Conservation (phyloP, 2,797 vertebrate genomes). For the Chaunax sp. region DNA sequence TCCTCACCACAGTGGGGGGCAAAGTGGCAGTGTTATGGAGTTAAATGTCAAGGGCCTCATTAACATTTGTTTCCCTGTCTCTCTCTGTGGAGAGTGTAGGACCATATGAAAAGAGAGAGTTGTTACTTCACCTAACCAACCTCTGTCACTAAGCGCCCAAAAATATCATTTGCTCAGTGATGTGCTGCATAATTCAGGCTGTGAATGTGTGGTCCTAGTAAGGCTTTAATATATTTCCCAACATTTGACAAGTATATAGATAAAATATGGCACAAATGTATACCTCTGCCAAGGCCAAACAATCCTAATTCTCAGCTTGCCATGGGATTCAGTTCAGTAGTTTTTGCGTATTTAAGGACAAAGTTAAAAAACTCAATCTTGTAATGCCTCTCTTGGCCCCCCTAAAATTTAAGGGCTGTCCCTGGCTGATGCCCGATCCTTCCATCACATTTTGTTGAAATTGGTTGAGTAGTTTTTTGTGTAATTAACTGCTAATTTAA, state of each 20-base stretch:
- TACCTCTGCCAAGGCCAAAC: no score
- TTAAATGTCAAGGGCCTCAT: conserved; percentile 86
- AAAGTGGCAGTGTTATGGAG: conserved; percentile 67
- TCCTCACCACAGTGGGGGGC: conserved; percentile 67
- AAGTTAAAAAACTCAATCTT: no score
- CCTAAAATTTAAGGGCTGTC: no score
- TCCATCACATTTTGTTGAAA: no score
- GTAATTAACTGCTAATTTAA: background rate
- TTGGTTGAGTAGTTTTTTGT: background rate
- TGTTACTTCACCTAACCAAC: conserved; percentile 14
- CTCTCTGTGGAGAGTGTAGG: conserved; percentile 38
- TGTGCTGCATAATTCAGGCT: conserved; percentile 7
- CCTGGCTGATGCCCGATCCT: no score
- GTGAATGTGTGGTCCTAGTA: background rate
- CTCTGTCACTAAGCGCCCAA: conserved; percentile 11
- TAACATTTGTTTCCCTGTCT: conserved; percentile 78
- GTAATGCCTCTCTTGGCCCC: no score
- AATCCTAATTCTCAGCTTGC: no score
- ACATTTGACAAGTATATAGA: background rate
- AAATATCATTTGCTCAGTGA: conserved; percentile 8
- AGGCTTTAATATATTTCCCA: background rate
- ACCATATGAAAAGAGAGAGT: conserved; percentile 30
- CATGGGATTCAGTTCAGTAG: no score
- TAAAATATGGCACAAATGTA: no score
- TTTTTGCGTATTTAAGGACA: no score